A percentile compares a stretch with the other conserved stretches of the same genome.
Evolutionary conservation across 2,888 invertebrate genomes (phyloP).

Genomic region (Heliconius hortense): DNA sequence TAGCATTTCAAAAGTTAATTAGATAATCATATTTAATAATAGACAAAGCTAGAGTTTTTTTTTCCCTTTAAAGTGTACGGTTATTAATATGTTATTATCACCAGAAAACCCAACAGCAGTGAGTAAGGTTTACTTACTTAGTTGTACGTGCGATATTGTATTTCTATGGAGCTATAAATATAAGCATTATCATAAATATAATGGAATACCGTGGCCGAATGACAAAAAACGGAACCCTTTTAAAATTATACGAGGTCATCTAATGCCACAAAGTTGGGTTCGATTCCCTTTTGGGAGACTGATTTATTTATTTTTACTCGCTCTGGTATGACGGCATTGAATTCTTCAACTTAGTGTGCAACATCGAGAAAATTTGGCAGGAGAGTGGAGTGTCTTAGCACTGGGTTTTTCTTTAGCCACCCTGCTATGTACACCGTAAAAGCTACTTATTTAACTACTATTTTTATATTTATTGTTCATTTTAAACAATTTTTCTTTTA

Average conservation of each 20-base stretch:
- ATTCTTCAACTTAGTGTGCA: too few relatives aligned
- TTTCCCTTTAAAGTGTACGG: neutral
- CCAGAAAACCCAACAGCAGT: neutral
- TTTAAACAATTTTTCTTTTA: too few relatives aligned
- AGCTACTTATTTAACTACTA: too few relatives aligned
- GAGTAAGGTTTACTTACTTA: neutral
- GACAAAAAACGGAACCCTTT: neutral
- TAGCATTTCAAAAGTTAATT: neutral
- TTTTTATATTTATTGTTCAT: too few relatives aligned
- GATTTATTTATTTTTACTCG: too few relatives aligned
- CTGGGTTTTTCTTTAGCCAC: too few relatives aligned
- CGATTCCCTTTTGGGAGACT: neutral
- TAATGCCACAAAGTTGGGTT: neutral
- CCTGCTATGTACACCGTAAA: too few relatives aligned
- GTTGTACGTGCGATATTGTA: neutral
- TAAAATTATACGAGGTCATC: neutral
- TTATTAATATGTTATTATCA: neutral
- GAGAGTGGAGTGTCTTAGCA: too few relatives aligned
- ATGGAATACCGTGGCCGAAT: neutral
- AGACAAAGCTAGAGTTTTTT: neutral
- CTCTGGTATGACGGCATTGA: too few relatives aligned
- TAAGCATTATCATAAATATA: neutral
- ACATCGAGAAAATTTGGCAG: too few relatives aligned
- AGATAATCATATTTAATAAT: neutral
- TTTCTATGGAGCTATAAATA: neutral